phyloP scores from a whole-genome alignment of 2,888 invertebrate species.

The Rotaria socialis region DNA sequence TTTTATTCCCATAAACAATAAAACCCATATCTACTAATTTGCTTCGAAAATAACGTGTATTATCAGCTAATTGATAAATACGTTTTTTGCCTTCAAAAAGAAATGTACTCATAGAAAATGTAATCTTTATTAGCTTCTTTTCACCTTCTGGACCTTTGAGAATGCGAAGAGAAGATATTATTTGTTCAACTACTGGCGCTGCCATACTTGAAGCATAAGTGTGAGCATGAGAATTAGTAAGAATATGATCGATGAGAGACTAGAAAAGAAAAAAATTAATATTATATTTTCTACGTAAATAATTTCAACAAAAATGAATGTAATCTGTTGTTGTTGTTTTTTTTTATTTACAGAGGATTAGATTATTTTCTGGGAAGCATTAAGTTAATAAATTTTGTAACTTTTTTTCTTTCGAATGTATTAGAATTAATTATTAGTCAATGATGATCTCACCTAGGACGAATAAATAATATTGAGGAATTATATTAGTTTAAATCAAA shows the following conservation, averaged over 20 bases:
- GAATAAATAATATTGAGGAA: too few relatives aligned
- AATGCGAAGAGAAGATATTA: constrained; percentile 78
- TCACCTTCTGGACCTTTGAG: constrained; percentile 79
- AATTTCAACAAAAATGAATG: neutral
- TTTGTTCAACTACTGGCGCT: constrained; percentile 84
- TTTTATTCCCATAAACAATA: constrained; percentile 45
- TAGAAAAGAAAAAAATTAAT: constrained; percentile 52
- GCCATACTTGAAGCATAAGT: constrained; percentile 82
- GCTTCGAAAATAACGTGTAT: constrained; percentile 45
- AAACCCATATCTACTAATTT: constrained; percentile 46
- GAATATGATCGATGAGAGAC: constrained; percentile 72
- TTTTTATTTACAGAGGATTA: too few relatives aligned
- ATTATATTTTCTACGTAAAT: neutral
- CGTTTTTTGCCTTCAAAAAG: constrained; percentile 28
- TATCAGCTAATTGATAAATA: constrained; percentile 42
- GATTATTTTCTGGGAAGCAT: too few relatives aligned
- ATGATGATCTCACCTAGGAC: too few relatives aligned
- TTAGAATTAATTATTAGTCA: too few relatives aligned
- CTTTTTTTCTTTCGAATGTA: too few relatives aligned
- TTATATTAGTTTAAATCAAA: too few relatives aligned
- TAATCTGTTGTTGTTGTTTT: too few relatives aligned
- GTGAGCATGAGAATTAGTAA: constrained; percentile 75
- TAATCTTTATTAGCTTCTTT: constrained; percentile 47
- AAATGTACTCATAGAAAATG: neutral
- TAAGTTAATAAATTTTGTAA: too few relatives aligned